These are phyloP conservation scores for Saturnia pavonia DNA, from an alignment of 2,888 invertebrate genomes.

Conservation along the genomic window DNA sequence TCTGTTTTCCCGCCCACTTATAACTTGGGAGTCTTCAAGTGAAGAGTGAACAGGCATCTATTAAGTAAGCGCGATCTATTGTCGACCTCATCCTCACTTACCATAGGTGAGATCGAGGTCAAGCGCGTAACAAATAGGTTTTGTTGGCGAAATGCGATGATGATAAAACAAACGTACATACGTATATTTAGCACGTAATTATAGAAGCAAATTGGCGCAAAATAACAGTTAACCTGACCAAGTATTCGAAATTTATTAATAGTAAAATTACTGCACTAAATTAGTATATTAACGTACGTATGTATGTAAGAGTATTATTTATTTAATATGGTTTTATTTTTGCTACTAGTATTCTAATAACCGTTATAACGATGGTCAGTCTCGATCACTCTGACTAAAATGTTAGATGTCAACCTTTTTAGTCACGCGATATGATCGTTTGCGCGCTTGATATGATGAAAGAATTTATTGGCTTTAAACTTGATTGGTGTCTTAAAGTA, in stretches of 20 bases:
- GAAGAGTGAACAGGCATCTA: no score
- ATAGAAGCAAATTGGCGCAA: neutral
- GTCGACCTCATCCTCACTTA: no score
- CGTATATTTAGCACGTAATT: neutral
- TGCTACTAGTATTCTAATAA: conserved; percentile 31
- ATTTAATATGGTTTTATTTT: conserved; percentile 22
- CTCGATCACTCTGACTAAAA: conserved; percentile 56
- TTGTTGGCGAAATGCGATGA: neutral
- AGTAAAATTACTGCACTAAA: neutral
- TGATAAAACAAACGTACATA: neutral
- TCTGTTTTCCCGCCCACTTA: no score
- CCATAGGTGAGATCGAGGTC: no score
- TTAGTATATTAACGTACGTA: neutral
- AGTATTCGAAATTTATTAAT: neutral
- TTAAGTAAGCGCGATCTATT: no score
- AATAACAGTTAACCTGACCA: neutral
- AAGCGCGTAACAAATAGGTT: no score
- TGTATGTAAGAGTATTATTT: neutral
- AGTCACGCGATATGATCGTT: conserved; percentile 47
- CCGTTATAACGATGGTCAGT: conserved; percentile 46
- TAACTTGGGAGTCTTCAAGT: no score
- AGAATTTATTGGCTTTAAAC: conserved; percentile 39
- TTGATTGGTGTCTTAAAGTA: conserved; percentile 32
- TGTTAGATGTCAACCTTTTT: conserved; percentile 55
- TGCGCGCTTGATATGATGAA: conserved; percentile 30